Conservation (phyloP, 2,888 invertebrate genomes). For the Stenoptilia bipunctidactyla region DNA sequence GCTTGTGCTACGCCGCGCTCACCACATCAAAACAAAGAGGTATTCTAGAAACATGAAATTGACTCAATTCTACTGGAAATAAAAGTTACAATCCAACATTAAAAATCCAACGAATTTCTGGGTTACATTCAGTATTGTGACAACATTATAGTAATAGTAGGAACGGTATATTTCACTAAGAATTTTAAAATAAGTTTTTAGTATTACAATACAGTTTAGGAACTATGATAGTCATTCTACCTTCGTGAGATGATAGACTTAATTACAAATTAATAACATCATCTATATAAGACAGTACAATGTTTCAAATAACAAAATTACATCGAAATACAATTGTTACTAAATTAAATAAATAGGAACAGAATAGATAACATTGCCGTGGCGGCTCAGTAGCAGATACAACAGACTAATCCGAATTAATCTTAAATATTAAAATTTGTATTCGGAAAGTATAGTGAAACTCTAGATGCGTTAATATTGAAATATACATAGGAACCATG, state of each 20-base stretch:
- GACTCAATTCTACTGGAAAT: conserved; percentile 8
- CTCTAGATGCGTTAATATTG: conserved; percentile 72
- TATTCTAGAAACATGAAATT: conserved; percentile 9
- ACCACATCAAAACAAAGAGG: conserved; percentile 26
- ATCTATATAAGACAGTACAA: conserved; percentile 2
- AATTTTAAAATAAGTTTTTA: conserved; percentile 63
- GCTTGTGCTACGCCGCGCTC: conserved; percentile 47
- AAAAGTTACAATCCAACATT: conserved; percentile 1
- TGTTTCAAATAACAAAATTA: conserved; percentile 22
- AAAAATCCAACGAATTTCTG: conserved; percentile 21
- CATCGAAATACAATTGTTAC: conserved; percentile 18
- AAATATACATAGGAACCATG: conserved; percentile 74
- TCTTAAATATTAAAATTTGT: conserved; percentile 72
- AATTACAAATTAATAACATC: conserved; percentile 2
- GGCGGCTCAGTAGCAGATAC: conserved; percentile 62
- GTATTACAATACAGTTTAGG: conserved; percentile 68
- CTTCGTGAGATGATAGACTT: conserved; percentile 26
- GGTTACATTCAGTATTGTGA: conserved; percentile 18
- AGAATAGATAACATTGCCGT: conserved; percentile 63
- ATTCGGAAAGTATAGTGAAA: conserved; percentile 71
- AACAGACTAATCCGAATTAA: conserved; percentile 69
- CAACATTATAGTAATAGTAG: conserved; percentile 60
- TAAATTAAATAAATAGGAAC: conserved; percentile 31
- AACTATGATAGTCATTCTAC: conserved; percentile 70
- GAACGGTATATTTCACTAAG: conserved; percentile 70